A percentile compares a stretch with the other conserved stretches of the same genome.
Evolutionary conservation across 2,888 invertebrate genomes (phyloP).

Genomic region (Oscheius myriophilus): DNA sequence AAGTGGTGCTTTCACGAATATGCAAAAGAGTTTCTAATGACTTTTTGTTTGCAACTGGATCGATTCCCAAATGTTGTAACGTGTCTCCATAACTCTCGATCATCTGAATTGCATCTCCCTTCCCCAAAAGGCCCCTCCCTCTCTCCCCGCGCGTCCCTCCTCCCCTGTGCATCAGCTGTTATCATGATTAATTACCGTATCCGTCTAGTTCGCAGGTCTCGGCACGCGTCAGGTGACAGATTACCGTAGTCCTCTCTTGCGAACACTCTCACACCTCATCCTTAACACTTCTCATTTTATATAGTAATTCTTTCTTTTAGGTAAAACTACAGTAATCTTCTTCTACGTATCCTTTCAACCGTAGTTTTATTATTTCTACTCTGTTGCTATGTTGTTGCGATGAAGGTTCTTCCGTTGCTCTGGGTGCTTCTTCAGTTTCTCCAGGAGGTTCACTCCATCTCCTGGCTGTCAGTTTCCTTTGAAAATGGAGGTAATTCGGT

Average conservation of each 20-base stretch:
- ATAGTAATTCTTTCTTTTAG: too few species aligned
- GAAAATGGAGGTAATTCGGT: not conserved
- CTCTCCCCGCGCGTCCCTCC: conserved; percentile 12
- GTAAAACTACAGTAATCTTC: too few species aligned
- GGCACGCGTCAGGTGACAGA: conserved; percentile 29
- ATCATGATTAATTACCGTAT: conserved; percentile 32
- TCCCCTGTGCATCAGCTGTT: conserved; percentile 27
- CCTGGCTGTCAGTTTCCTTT: conserved; percentile 19
- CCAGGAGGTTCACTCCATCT: conserved; percentile 11
- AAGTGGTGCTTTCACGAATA: too few species aligned
- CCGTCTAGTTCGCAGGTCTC: conserved; percentile 24
- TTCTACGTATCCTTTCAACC: too few species aligned
- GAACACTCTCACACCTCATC: not conserved
- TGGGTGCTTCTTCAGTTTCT: conserved; percentile 13
- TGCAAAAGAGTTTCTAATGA: too few species aligned
- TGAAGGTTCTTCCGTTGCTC: conserved; percentile 7
- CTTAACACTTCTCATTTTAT: too few species aligned
- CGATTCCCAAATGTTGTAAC: too few species aligned
- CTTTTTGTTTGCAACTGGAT: too few species aligned
- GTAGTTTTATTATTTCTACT: conserved; percentile 1
- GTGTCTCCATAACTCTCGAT: too few species aligned
- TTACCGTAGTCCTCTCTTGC: conserved; percentile 23
- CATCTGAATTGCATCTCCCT: too few species aligned
- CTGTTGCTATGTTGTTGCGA: conserved; percentile 15
- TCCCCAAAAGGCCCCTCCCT: not conserved